Conservation (phyloP, 2,113 vertebrate species). For the Epinephelus moara region DNA sequence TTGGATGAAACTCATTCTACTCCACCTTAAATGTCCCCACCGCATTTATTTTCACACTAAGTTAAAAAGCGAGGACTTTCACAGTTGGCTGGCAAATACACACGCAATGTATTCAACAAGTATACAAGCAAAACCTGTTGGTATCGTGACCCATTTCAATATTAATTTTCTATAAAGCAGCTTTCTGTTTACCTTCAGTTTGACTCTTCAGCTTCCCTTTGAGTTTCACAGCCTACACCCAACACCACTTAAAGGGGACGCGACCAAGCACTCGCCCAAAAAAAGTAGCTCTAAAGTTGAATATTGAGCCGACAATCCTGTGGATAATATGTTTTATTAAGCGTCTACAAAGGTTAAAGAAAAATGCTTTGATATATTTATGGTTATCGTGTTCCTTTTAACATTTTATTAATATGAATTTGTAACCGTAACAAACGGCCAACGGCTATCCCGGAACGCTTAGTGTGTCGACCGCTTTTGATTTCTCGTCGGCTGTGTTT, state of each 20-base stretch:
- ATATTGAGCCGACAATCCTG: rapidly evolving
- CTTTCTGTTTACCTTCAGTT: conserved; percentile 64
- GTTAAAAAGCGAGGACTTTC: conserved; percentile 15
- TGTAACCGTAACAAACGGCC: neutral
- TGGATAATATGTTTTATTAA: neutral
- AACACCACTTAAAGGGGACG: conserved; percentile 82
- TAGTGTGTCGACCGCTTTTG: neutral
- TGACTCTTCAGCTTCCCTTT: conserved; percentile 71
- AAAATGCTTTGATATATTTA: neutral
- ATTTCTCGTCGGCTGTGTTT: conserved; percentile 69
- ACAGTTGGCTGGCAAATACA: neutral
- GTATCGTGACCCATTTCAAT: neutral
- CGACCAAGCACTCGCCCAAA: neutral
- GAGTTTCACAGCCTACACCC: conserved; percentile 78
- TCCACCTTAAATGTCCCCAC: conserved; percentile 30
- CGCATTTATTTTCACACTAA: conserved; percentile 27
- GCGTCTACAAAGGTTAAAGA: neutral
- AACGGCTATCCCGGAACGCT: conserved; percentile 12
- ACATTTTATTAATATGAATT: neutral
- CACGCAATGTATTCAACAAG: neutral
- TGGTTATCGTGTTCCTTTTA: rapidly evolving
- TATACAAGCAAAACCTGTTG: conserved; percentile 34
- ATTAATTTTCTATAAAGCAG: conserved; percentile 20
- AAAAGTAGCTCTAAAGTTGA: neutral
- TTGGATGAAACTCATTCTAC: neutral